phyloP scores from a whole-genome alignment of 2,888 invertebrate genomes.

The Caenorhabditis doughertyi region DNA sequence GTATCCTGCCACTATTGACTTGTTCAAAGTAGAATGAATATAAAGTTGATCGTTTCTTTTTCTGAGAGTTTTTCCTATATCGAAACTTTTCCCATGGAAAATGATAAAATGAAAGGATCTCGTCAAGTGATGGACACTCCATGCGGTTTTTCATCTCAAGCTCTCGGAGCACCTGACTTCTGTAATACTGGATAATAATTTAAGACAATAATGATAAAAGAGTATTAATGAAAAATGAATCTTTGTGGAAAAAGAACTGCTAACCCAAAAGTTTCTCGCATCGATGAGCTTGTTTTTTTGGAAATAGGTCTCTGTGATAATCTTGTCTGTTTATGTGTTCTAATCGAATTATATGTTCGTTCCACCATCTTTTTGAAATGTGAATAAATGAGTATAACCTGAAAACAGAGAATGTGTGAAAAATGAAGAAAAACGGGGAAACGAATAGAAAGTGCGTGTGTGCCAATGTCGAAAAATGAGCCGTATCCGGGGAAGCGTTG shows the following conservation, averaged over 20 bases:
- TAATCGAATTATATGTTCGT: conserved; percentile 53
- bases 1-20: conserved; percentile 73
- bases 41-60: conserved; percentile 60
- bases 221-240: no score
- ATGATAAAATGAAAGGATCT: conserved; percentile 60
- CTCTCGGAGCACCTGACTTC: conserved; percentile 61
- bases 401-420: conserved; percentile 24
- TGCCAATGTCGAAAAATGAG: conserved; percentile 40
- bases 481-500: conserved; percentile 49
- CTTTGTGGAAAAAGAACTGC: no score
- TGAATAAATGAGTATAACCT: conserved; percentile 1
- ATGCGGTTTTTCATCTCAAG: conserved; percentile 46
- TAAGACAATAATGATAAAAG: no score
- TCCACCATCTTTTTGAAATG: conserved; percentile 42
- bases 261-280: conserved; percentile 64
- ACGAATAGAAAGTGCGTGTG: conserved; percentile 31
- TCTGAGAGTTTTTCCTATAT: conserved; percentile 43
- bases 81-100: conserved; percentile 56
- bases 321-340: conserved; percentile 42
- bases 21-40: conserved; percentile 75
- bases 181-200: background rate
- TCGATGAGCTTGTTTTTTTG: conserved; percentile 41
- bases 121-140: conserved; percentile 47
- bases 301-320: conserved; percentile 30
- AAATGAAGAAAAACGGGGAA: no score